Base-by-base conservation (phyloP, 1,140 invertebrate genomes). In the Pomacea maculata region DNA sequence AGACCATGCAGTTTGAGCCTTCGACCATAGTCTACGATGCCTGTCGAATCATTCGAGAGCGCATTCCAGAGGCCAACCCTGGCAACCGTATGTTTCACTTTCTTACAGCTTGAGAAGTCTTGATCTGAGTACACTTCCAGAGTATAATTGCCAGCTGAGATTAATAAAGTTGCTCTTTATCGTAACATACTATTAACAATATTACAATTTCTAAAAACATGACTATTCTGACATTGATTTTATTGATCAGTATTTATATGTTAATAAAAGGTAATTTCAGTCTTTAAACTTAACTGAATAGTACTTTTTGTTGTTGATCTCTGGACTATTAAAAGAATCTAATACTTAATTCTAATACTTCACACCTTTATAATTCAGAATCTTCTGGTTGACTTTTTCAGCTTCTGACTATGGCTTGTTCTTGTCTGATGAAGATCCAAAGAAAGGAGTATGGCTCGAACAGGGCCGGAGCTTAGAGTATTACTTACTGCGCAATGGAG, bases 1-100 rank as follows among this genome's bases (percentile, higher is more conserved):
- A 99, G 93, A 99, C 97, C 84, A 98, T 99, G 93, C 97, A 99
- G 92, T 99, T 99, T 91, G 96, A 99, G 92, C 96, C 97, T 19
- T 95, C 95, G 85, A 98, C 95, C 73, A 95, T 95, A 75, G 96
- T 99, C 63, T 98, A 96, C 92, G 97, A 99, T 92, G 97, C 97
- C 10, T 99, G 97, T 92, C 94, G 95, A 89, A 95, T 98, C 85
- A 98, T 99, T 86, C 93, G 97, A 83, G 98, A 99, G 91, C 98
- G 99, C 92, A 95, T 98, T 71, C 93, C 95, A 10, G 97, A 98
- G 91, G 95, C 95, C 25, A 96, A 85, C 54, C 87, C 83, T 75
- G 88, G 87, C 55, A 92, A 92, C 87, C 88, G 92, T 92, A 87
- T 90, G 90, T 91, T 64, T 81, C 6, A 45, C 34, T 45, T 45